Percentiles rank a stretch among this genome's conserved stretches.
Evolutionary conservation across 2,113 vertebrate genomes (phyloP).

Genomic region (Orycteropus afer): DNA sequence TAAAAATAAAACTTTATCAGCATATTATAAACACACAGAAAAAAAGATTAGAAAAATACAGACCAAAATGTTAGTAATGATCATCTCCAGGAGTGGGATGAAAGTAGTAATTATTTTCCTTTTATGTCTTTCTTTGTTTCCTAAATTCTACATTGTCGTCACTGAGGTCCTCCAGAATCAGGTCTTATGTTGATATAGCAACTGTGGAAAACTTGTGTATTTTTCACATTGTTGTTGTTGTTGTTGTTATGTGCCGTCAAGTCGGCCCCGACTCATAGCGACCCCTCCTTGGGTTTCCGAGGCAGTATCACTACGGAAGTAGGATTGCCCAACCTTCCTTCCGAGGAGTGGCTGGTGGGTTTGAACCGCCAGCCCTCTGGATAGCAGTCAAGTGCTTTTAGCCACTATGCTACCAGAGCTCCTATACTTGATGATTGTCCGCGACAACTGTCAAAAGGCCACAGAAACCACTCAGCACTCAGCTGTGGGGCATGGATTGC

Average conservation of each 20-base stretch:
- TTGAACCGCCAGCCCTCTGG: too few relatives aligned
- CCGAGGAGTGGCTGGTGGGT: too few relatives aligned
- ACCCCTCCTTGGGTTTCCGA: too few relatives aligned
- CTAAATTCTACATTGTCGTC: not conserved
- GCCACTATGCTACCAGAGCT: too few relatives aligned
- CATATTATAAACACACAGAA: not conserved
- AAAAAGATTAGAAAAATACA: conserved; percentile 49
- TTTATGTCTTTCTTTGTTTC: not conserved
- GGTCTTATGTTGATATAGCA: conserved; percentile 41
- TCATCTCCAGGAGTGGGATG: not conserved
- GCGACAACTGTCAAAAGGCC: not conserved
- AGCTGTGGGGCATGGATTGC: not conserved
- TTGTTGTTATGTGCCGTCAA: too few relatives aligned
- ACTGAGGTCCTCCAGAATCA: not conserved
- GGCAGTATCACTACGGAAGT: too few relatives aligned
- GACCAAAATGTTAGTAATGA: not conserved
- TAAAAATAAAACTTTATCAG: conserved; percentile 25
- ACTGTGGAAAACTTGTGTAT: not conserved
- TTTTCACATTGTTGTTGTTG: too few relatives aligned
- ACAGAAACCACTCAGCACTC: not conserved
- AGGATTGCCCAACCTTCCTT: too few relatives aligned
- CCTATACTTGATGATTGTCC: not conserved
- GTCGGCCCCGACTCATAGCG: too few relatives aligned
- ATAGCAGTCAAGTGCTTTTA: too few relatives aligned
- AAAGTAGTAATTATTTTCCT: conserved; percentile 7